Evolutionary conservation across 2,888 invertebrate genomes (phyloP).

Genomic region (Lepidochitona cinerea): DNA sequence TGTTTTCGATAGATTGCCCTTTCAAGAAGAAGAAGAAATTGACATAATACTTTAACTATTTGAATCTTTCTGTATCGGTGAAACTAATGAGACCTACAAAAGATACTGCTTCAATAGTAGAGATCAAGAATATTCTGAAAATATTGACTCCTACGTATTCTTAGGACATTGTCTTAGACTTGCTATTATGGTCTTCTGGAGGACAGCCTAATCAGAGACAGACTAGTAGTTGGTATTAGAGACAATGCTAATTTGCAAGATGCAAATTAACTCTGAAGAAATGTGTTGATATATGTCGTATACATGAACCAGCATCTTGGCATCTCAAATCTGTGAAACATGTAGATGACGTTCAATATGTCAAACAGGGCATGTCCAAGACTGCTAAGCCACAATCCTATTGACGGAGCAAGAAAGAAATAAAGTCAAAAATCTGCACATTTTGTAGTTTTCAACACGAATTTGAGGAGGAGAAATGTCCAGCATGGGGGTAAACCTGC

Average conservation of each 20-base stretch:
- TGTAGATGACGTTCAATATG: not conserved
- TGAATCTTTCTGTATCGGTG: too few species aligned
- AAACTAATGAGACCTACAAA: too few species aligned
- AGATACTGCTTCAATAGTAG: conserved; percentile 22
- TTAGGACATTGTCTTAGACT: not conserved
- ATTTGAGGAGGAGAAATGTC: conserved; percentile 13
- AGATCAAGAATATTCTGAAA: conserved; percentile 15
- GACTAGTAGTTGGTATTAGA: conserved; percentile 19
- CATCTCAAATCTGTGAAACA: not conserved
- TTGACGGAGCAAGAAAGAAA: not conserved
- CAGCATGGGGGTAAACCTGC: conserved; percentile 13
- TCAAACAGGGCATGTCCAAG: not conserved
- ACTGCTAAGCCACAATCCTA: not conserved
- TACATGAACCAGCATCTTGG: conserved; percentile 10
- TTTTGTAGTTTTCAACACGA: conserved; percentile 15
- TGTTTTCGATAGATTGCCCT: conserved; percentile 12
- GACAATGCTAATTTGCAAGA: conserved; percentile 23
- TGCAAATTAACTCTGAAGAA: conserved; percentile 10
- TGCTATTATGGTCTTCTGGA: conserved; percentile 3
- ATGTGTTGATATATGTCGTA: conserved; percentile 22
- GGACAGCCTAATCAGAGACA: conserved; percentile 16
- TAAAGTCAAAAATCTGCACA: not conserved
- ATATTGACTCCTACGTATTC: conserved; percentile 18
- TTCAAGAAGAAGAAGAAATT: conserved; percentile 3
- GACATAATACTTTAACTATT: conserved; percentile 14